Conservation (phyloP, 2,888 invertebrate species). For the Cheiracanthium punctorium region DNA sequence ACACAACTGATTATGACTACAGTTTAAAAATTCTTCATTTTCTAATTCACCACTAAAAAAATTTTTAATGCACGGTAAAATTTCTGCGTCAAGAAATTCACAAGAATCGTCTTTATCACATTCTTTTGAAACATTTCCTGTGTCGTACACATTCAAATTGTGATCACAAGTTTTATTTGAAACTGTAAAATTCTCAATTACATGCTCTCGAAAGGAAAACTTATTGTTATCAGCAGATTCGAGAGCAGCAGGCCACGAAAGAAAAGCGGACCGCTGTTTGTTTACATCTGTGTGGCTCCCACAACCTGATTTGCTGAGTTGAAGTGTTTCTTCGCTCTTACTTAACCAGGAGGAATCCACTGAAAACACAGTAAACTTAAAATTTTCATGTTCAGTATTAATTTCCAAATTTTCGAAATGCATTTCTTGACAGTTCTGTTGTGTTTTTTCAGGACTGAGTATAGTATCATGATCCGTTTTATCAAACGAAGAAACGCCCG, state of each 20-base stretch:
- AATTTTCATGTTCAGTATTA: background rate
- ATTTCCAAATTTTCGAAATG: constrained; percentile 16
- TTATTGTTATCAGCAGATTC: background rate
- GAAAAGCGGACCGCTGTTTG: background rate
- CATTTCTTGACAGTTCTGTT: constrained; percentile 29
- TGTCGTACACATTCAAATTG: background rate
- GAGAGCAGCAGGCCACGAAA: background rate
- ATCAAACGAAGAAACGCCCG: constrained; percentile 15
- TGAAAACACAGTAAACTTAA: background rate
- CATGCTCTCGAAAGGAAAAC: background rate
- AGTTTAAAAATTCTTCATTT: background rate
- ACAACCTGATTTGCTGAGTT: background rate
- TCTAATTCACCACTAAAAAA: constrained; percentile 27
- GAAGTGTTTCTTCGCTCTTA: background rate
- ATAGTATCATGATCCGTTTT: constrained; percentile 45
- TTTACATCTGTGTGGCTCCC: background rate
- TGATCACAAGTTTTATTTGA: background rate
- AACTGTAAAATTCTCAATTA: background rate
- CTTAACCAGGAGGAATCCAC: constrained; percentile 31
- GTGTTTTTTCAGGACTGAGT: constrained; percentile 1
- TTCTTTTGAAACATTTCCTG: background rate
- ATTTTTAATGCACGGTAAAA: constrained; percentile 38
- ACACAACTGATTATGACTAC: background rate
- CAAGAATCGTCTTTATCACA: background rate
- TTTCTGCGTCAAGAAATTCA: constrained; percentile 29